Evolutionary conservation across 23 tunicate genomes (phyloP), one percentile per base, ranked within the genome.

Genomic region (Styela plicata): DNA sequence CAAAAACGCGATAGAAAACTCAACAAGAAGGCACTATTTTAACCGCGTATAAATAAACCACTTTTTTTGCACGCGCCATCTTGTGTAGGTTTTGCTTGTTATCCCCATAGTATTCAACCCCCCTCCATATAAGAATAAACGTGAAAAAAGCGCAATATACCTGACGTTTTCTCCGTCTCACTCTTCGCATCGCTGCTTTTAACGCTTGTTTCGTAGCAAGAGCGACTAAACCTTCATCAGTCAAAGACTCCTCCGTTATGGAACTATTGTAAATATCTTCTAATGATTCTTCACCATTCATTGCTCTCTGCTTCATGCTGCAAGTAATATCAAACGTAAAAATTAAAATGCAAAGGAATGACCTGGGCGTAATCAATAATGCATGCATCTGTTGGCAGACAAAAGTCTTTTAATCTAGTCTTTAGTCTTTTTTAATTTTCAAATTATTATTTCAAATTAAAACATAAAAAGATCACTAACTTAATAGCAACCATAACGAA

Each of bases 151-250:
- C n/a, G n/a, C n/a, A n/a, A n/a, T n/a, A 7, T 71, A 71, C 77
- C 35, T 19, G 77, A 7, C 20, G 34, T 3, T 34, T 71, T 17
- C 36, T 33, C 29, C 32, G 26, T 5, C 77, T 5, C 35, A 34
- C 77, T n/a, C 77, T 31, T 30, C 77, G 34, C 77, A 71, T 71
- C 13, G 77, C 77, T 21, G 77, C 77, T 32, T 71, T 71, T 32
- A 71, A 16, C 36, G 77, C 77, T 21, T 33, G 36, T 17, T 71
- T 71, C 26, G 32, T 71, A 3, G 36, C 32, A 34, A 71, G 32
- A 28, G 77, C 35, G 29, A 71, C 77, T 22, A 71, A 21, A 33
- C 77, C 77, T 26, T 34, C 77, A 18, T 71, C 77, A 13, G 77
- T 28, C 17, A 71, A 30, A 3, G 23, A 34, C 29, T 30, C 77